A percentile compares a stretch with the other conserved stretches of the same genome.
Evolutionary conservation across 2,113 vertebrate species (phyloP).

Genomic region (Pterocles orientalis): DNA sequence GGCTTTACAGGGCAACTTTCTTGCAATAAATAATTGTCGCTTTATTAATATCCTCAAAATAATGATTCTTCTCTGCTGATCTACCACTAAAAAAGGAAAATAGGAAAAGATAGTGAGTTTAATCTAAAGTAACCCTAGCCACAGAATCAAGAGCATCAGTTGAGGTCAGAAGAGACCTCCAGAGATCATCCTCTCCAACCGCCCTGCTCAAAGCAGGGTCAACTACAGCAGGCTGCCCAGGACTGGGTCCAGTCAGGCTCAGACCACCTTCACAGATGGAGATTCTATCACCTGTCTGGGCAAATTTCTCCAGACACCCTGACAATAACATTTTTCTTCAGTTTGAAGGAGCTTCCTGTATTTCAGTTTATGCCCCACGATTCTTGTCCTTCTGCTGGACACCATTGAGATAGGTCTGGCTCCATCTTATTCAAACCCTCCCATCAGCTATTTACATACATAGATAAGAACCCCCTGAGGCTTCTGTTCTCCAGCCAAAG

Average conservation of each 20-base stretch:
- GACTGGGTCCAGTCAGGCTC: neutral
- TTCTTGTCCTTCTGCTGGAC: neutral
- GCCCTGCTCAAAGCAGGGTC: too few relatives aligned
- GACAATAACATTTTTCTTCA: neutral
- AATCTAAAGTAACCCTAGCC: neutral
- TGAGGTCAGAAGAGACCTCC: neutral
- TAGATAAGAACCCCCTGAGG: too few relatives aligned
- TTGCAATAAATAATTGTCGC: neutral
- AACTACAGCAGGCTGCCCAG: neutral
- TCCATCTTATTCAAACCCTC: too few relatives aligned
- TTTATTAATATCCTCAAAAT: neutral
- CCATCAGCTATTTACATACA: too few relatives aligned
- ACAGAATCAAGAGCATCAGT: neutral
- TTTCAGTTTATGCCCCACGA: neutral
- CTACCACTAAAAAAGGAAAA: neutral
- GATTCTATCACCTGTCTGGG: neutral
- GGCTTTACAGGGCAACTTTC: neutral
- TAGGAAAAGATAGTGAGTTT: neutral
- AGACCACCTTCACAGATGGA: neutral
- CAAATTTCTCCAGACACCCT: neutral
- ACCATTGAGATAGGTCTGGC: neutral
- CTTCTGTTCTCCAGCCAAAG: too few relatives aligned
- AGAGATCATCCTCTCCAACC: neutral
- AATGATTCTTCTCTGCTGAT: neutral
- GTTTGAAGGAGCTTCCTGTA: neutral